Evolutionary conservation across 2,797 vertebrate genomes (phyloP).

Genomic region (Pantherophis alleghaniensis): DNA sequence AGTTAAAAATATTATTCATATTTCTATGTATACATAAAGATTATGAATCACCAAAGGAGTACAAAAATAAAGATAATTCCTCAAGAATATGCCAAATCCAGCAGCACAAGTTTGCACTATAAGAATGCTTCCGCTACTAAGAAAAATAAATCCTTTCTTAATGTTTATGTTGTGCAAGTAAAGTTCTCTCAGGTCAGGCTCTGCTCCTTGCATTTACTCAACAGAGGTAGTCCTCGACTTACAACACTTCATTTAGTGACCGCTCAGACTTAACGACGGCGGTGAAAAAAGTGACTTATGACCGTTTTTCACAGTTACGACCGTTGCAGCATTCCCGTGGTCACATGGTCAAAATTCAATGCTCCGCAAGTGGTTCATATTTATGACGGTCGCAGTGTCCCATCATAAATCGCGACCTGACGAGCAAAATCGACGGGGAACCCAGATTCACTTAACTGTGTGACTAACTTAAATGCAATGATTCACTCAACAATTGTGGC

Average conservation of each 20-base stretch:
- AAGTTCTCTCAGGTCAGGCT: not conserved
- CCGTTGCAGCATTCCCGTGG: too few species aligned
- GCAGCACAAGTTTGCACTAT: constrained; percentile 32
- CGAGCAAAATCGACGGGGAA: not conserved
- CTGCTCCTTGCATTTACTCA: not conserved
- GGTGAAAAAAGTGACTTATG: too few species aligned
- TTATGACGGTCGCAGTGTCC: not conserved
- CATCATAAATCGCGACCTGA: too few species aligned
- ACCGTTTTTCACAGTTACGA: too few species aligned
- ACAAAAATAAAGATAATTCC: constrained; percentile 18
- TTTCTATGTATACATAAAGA: not conserved
- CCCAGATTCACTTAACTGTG: not conserved
- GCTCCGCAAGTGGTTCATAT: not conserved
- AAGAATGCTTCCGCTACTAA: constrained; percentile 37
- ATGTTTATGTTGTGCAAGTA: not conserved
- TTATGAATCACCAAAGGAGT: not conserved
- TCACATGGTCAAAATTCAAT: not conserved
- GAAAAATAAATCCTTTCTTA: constrained; percentile 48
- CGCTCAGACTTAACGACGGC: not conserved
- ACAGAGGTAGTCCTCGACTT: not conserved
- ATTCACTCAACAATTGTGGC: too few species aligned
- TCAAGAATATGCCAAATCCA: constrained; percentile 30
- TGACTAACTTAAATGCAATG: not conserved
- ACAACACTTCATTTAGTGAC: not conserved
- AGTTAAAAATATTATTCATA: constrained; percentile 22